These are phyloP conservation scores for Thera britannica DNA, from an alignment of 2,888 invertebrate species.

Conservation along the genomic window DNA sequence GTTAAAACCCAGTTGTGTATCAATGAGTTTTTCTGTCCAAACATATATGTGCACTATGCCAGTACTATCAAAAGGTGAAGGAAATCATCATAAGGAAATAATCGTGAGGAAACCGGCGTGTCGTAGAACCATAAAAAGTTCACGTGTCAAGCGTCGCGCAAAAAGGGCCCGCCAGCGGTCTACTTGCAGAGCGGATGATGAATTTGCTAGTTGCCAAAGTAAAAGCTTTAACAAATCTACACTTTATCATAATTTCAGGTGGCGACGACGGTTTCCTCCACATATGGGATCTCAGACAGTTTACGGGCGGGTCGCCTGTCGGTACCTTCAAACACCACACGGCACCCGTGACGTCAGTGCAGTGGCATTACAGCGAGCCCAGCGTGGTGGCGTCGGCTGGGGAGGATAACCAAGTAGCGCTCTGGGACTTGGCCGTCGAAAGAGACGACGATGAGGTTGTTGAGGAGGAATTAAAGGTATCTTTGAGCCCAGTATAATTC, in stretches of 20 bases:
- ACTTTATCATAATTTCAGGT: constrained; percentile 79
- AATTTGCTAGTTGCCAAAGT: background rate
- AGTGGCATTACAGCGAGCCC: constrained; percentile 98
- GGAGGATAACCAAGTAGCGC: constrained; percentile 96
- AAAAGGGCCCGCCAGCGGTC: too few species aligned
- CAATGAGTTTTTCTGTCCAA: too few species aligned
- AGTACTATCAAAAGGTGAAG: too few species aligned
- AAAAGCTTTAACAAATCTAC: background rate
- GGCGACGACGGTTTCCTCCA: constrained; percentile 98
- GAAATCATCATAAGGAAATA: too few species aligned
- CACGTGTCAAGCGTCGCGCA: too few species aligned
- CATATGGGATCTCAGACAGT: constrained; percentile 97
- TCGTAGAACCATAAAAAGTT: too few species aligned
- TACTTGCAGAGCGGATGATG: too few species aligned
- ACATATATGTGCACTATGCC: too few species aligned
- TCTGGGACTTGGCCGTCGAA: constrained; percentile 98
- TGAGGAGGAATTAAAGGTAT: constrained; percentile 81
- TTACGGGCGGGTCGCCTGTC: constrained; percentile 91
- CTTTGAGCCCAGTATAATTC: background rate
- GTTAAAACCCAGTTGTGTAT: too few species aligned
- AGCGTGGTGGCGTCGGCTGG: constrained; percentile 97
- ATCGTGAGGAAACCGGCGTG: too few species aligned
- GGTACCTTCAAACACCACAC: constrained; percentile 98
- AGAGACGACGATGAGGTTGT: constrained; percentile 87
- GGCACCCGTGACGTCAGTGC: constrained; percentile 96